These are phyloP conservation scores for Napeogenes inachia DNA, from an alignment of 2,888 invertebrate species.

Conservation along the genomic window DNA sequence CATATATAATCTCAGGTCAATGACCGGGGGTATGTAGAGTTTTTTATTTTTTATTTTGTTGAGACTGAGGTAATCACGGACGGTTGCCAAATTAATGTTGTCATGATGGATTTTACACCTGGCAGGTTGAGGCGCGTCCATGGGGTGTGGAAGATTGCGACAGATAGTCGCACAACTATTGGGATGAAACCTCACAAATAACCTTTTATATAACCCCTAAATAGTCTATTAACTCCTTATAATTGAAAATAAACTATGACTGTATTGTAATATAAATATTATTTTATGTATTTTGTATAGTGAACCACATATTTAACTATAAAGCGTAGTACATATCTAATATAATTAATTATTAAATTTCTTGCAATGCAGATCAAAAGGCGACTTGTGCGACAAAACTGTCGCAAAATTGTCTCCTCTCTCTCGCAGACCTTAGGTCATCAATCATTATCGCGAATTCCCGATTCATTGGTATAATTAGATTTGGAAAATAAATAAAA, in stretches of 20 bases:
- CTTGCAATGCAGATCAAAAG: too few relatives aligned
- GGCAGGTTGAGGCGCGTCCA: conserved; percentile 35
- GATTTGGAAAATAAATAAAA: conserved; percentile 43
- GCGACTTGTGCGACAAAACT: background rate
- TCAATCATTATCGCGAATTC: conserved; percentile 54
- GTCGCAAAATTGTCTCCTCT: conserved; percentile 10
- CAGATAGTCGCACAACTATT: too few relatives aligned
- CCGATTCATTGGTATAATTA: conserved; percentile 60
- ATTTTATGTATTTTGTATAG: too few relatives aligned
- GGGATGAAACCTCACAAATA: too few relatives aligned
- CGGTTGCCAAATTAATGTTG: conserved; percentile 41
- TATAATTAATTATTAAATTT: too few relatives aligned
- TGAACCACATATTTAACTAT: too few relatives aligned
- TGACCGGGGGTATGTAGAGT: background rate
- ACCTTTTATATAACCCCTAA: too few relatives aligned
- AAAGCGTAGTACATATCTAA: too few relatives aligned
- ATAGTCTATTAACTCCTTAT: too few relatives aligned
- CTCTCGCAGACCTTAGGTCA: conserved; percentile 39
- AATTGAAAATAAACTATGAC: too few relatives aligned
- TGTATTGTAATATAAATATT: too few relatives aligned
- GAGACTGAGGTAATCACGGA: conserved; percentile 24
- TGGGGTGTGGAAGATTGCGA: background rate
- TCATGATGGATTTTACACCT: conserved; percentile 57
- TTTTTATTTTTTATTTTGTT: conserved; percentile 3
- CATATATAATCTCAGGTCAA: background rate